Evolutionary conservation across 2,797 vertebrate genomes (phyloP), one percentile per base, ranked within the genome.

Genomic region (Etheostoma perlongum): DNA sequence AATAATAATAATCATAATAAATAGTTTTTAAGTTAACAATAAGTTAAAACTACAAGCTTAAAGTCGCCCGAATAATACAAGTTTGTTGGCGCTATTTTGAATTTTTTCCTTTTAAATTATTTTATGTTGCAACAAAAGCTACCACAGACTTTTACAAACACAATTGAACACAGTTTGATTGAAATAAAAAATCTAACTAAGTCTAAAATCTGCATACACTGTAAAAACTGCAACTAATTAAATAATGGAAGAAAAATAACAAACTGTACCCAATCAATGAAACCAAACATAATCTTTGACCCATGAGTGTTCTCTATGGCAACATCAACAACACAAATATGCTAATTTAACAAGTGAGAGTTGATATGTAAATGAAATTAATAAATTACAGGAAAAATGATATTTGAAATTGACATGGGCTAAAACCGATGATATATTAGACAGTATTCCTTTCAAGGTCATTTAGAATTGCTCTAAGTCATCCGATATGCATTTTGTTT

Each of bases 11-110:
- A 96, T 96, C 91, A 95, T 95, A 96, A 96, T 96, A 96, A 96
- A 96, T 96, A 96, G 97, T 97, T 97, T 96, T 97, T 97, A 97
- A 97, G 96, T 96, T 96, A 97, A 97, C 96, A 97, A 96, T 97
- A 97, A 98, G 97, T 97, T 97, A 97, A 98, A 97, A 97, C 96
- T 97, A 98, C 97, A 96, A 97, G 96, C 97, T 97, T 97, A 97
- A 96, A 97, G 96, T 96, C 95, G 96, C 96, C 95, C 94, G 97
- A 97, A 97, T 97, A 97, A 96, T 97, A 97, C 96, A 97, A 96
- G 96, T 97, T 97, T 96, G 95, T 97, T 97, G 97, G 96, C 96
- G 97, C 96, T 97, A 97, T 96, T 96, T 91, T 94, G 95, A 95
- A 94, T 94, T 95, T 95, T 95, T 96, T 96, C 92, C 74, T 91